Percentiles rank a stretch among this genome's conserved stretches.
phyloP scores from a whole-genome alignment of 2,113 vertebrate species.

The Tachuris rubrigastra region DNA sequence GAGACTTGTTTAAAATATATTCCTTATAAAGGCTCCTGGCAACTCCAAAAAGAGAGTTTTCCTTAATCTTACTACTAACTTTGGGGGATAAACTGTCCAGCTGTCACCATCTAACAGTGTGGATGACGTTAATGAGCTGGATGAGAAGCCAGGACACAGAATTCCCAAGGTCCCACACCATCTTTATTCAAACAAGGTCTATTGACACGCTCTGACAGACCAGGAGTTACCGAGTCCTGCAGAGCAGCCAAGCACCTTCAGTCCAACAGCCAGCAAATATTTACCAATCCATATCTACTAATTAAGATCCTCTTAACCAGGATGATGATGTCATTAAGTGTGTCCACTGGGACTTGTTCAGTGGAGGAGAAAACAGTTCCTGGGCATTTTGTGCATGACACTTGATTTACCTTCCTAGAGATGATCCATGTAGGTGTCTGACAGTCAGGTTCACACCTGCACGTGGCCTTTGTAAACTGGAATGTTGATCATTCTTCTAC shows the following conservation, averaged over 20 bases:
- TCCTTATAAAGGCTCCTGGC: neutral
- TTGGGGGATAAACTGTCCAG: neutral
- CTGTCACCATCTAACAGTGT: neutral
- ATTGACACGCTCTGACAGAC: neutral
- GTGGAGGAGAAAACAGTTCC: neutral
- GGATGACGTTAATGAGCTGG: neutral
- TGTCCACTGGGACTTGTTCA: accelerated
- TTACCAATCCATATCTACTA: neutral
- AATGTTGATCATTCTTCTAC: neutral
- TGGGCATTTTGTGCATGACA: neutral
- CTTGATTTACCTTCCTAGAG: neutral
- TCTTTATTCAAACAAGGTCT: neutral
- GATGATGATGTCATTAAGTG: neutral
- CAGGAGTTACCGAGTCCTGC: neutral
- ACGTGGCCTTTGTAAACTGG: neutral
- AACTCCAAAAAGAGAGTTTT: neutral
- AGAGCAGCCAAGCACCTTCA: neutral
- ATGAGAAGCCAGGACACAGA: neutral
- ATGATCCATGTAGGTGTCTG: neutral
- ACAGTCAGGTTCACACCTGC: neutral
- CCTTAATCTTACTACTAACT: neutral
- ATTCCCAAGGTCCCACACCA: neutral
- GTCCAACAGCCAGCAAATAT: neutral
- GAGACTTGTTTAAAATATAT: neutral
- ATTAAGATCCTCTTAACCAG: neutral